Conservation (phyloP, 2,113 vertebrate genomes). For the Tylochromis polylepis region DNA sequence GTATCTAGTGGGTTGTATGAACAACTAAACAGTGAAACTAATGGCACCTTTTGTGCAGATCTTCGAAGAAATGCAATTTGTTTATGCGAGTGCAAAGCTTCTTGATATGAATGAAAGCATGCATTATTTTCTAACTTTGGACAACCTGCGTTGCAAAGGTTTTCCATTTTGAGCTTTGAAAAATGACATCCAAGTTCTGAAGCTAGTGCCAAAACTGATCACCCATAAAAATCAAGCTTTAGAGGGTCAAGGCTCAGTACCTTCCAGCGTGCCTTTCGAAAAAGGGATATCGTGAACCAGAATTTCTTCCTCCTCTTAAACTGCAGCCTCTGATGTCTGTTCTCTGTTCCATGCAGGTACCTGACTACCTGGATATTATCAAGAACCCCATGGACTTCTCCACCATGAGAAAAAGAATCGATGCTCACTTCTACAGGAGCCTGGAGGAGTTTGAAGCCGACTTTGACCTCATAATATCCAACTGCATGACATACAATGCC, state of each 20-base stretch:
- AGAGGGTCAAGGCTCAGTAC: not conserved
- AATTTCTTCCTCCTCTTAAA: not conserved
- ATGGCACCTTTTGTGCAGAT: not conserved
- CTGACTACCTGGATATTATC: slow-evolving; percentile 95
- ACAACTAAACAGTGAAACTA: not conserved
- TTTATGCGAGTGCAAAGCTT: not conserved
- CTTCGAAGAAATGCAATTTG: not conserved
- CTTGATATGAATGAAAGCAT: not conserved
- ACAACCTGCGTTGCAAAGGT: not conserved
- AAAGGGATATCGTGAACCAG: not conserved
- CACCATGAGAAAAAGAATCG: slow-evolving; percentile 88
- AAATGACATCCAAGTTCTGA: not conserved
- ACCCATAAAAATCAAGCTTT: not conserved
- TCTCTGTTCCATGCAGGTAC: slow-evolving; percentile 74
- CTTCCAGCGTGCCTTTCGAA: not conserved
- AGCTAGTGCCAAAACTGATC: not conserved
- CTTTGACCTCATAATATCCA: slow-evolving; percentile 90
- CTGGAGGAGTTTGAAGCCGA: slow-evolving; percentile 90
- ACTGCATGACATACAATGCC: slow-evolving; percentile 96
- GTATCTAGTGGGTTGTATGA: not conserved
- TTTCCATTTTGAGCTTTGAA: not conserved
- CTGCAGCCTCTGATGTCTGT: not conserved
- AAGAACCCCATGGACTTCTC: slow-evolving; percentile 95
- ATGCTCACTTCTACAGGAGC: slow-evolving; percentile 82
- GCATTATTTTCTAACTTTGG: not conserved